Evolutionary conservation across 2,888 invertebrate genomes (phyloP).

Genomic region (Dioctria rufipes): DNA sequence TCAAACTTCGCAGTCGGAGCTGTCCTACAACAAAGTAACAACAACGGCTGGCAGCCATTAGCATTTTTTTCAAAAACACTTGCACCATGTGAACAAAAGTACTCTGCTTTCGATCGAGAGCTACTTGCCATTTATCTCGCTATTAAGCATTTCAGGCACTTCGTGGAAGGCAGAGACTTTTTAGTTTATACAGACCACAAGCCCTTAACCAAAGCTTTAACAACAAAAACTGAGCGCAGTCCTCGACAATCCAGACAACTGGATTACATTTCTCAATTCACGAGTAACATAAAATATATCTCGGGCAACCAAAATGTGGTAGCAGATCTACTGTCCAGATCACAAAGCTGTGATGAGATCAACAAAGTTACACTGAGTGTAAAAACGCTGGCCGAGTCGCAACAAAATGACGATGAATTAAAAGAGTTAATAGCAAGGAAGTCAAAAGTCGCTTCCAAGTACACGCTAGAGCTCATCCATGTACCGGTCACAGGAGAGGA

Average conservation of each 20-base stretch:
- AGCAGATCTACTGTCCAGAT: constrained; percentile 6
- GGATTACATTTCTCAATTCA: constrained; percentile 57
- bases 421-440: neutral
- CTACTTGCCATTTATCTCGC: constrained; percentile 66
- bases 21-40: constrained; percentile 64
- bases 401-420: neutral
- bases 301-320: neutral
- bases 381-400: neutral
- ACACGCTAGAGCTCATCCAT: neutral
- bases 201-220: neutral
- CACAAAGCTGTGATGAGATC: neutral
- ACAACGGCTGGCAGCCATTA: constrained; percentile 64
- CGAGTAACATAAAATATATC: neutral
- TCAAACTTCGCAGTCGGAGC: constrained; percentile 67
- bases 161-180: neutral
- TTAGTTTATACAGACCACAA: neutral
- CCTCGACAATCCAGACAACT: constrained; percentile 11
- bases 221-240: neutral
- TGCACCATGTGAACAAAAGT: constrained; percentile 63
- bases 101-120: constrained; percentile 67
- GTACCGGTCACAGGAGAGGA: neutral
- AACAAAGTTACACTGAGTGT: neutral
- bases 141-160: constrained; percentile 64
- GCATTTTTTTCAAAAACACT: constrained; percentile 67
- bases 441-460: neutral